Percentiles rank a stretch among this genome's conserved stretches.
phyloP scores from a whole-genome alignment of 2,113 vertebrate species.

The Osmerus mordax region DNA sequence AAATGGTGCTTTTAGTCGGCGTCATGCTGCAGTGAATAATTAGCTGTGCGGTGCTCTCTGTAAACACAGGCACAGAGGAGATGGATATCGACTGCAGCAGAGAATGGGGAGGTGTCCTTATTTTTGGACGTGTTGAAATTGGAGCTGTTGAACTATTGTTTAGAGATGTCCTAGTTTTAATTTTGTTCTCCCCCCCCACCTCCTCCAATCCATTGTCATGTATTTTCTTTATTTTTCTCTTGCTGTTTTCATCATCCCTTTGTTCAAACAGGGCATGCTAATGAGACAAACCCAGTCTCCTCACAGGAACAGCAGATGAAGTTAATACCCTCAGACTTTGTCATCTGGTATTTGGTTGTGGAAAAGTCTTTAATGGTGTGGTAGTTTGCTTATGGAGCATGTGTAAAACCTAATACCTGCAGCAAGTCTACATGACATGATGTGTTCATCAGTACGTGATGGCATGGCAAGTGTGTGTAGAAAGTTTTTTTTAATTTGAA shows the following conservation, averaged over 20 bases:
- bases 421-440: too few relatives aligned
- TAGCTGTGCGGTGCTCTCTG: slow-evolving; percentile 24
- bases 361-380: too few relatives aligned
- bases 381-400: too few relatives aligned
- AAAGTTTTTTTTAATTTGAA: too few relatives aligned
- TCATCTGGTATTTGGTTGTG: too few relatives aligned
- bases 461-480: too few relatives aligned
- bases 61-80: too few relatives aligned
- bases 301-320: background rate
- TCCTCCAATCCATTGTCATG: slow-evolving; percentile 8
- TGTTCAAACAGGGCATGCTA: slow-evolving; percentile 2
- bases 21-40: slow-evolving; percentile 38
- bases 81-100: background rate
- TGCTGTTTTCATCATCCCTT: background rate
- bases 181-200: too few relatives aligned
- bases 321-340: too few relatives aligned
- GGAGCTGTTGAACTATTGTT: slow-evolving; percentile 13
- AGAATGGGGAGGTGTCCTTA: background rate
- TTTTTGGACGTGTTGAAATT: slow-evolving; percentile 14
- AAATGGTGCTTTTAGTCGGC: slow-evolving; percentile 43
- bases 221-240: background rate
- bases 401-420: too few relatives aligned
- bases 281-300: background rate
- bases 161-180: slow-evolving; percentile 33
- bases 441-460: too few relatives aligned